Conservation (phyloP, 2,113 vertebrate species). For the Rhabdornis inornatus region DNA sequence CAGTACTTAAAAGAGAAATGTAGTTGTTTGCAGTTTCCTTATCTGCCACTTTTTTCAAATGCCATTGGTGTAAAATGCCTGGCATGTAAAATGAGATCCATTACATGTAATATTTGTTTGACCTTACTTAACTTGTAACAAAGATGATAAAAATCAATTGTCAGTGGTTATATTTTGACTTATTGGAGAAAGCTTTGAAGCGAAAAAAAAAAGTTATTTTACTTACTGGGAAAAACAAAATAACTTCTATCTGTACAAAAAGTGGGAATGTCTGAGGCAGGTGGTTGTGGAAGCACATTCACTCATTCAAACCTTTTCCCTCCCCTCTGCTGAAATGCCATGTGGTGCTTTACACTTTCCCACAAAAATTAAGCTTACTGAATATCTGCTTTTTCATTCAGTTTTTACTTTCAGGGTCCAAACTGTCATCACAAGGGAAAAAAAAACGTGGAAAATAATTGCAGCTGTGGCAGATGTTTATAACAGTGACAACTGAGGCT, state of each 20-base stretch:
- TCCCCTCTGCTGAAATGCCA: neutral
- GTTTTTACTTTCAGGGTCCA: conserved; percentile 33
- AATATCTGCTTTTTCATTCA: conserved; percentile 46
- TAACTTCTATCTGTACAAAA: neutral
- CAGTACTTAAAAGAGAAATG: neutral
- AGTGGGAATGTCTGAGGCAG: neutral
- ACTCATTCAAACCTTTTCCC: neutral
- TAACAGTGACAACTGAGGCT: conserved; percentile 16
- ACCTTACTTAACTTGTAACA: neutral
- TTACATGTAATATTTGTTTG: neutral
- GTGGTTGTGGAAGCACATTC: neutral
- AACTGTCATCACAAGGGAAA: neutral
- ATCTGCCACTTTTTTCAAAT: neutral
- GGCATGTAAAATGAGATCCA: neutral
- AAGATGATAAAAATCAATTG: neutral
- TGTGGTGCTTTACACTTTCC: neutral
- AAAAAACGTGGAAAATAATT: conserved; percentile 18
- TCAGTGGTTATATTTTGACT: neutral
- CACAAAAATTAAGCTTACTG: conserved; percentile 7
- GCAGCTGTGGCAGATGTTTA: conserved; percentile 45
- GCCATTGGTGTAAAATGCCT: neutral
- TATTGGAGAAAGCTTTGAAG: neutral
- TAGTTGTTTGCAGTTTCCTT: neutral
- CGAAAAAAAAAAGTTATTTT: neutral
- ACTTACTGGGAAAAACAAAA: neutral